These are phyloP conservation scores for Anthopleura xanthogrammica DNA, from an alignment of 92 coral and sea anemone species.

Conservation along the genomic window DNA sequence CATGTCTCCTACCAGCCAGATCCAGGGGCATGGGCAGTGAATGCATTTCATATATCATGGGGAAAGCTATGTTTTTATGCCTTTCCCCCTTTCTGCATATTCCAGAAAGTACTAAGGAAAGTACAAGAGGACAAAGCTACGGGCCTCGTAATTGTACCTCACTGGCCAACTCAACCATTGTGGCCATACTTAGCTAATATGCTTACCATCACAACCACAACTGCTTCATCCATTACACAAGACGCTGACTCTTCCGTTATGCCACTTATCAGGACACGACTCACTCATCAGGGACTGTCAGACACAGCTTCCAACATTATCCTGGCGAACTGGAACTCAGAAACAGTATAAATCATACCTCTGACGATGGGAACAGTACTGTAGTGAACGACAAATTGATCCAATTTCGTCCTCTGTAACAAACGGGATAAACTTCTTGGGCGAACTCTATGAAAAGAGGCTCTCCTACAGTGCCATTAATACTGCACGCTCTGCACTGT, in stretches of 20 bases:
- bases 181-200: slow-evolving; percentile 36
- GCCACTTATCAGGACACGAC: slow-evolving; percentile 47
- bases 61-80: slow-evolving; percentile 37
- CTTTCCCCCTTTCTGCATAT: slow-evolving; percentile 47
- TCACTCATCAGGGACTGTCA: slow-evolving; percentile 45
- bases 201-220: slow-evolving; percentile 27
- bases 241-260: slow-evolving; percentile 31
- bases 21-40: slow-evolving; percentile 45
- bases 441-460: slow-evolving; percentile 29
- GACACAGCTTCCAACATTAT: slow-evolving; percentile 32
- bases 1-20: slow-evolving; percentile 37
- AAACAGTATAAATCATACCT: slow-evolving; percentile 36
- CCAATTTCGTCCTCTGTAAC: slow-evolving; percentile 45
- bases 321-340: slow-evolving; percentile 44
- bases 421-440: slow-evolving; percentile 29
- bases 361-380: slow-evolving; percentile 49
- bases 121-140: slow-evolving; percentile 37
- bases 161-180: slow-evolving; percentile 57
- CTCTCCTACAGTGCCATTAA: slow-evolving; percentile 47
- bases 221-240: slow-evolving; percentile 34
- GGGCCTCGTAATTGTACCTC: slow-evolving; percentile 41
- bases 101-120: slow-evolving; percentile 34
- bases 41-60: slow-evolving; percentile 44
- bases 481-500: slow-evolving; percentile 42
- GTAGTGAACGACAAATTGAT: slow-evolving; percentile 42